Evolutionary conservation across 2,797 vertebrate species (phyloP), one percentile per base, ranked within the genome.

Genomic region (Acrossocheilus fasciatus): DNA sequence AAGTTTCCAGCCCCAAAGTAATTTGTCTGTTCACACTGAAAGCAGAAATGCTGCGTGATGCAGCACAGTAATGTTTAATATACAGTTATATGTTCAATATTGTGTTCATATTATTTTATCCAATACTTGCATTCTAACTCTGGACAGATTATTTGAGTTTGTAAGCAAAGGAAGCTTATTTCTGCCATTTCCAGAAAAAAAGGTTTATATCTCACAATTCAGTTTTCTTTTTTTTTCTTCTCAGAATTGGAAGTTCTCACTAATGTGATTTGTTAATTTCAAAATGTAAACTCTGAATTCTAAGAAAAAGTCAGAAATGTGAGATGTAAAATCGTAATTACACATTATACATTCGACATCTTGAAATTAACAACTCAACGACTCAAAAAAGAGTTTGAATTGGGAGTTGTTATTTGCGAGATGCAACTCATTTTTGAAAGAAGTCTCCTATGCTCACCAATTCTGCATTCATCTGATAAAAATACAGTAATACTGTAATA

Each of bases 1-100:
- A 82, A 70, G 81, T 54, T 72, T 62, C 66, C 50, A 79, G 64
- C 11, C 18, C 39, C 50, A 47, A 20, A 79, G 50, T 69, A 41
- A 59, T 85, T 80, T 85, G 75, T 80, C 39, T 59, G 50, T 43
- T 68, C 62, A 39, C 18, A 41, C 2, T n/a, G 23, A 75, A 39
- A 77, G 73, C 34, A 47, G 36, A 36, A 84, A 74, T 43, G 66
- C 47, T 82, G 64, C 26, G 2, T 50, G 26, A 34, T 75, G 26
- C 30, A 12, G 47, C 73, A 52, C 6, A n/a, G 23, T 39, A 41
- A 77, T n/a, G 4, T 54, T 36, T 34, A 10, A 75, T 36, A 75
- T 39, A 18, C 43, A 15, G 50, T 36, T 76, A 23, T 54, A 54
- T 18, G 34, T 68, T 36, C 7, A 36, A 15, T 36, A 68, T 66